Base-by-base conservation (phyloP, 2,888 invertebrate genomes). In the Schrankia costaestrigalis region DNA sequence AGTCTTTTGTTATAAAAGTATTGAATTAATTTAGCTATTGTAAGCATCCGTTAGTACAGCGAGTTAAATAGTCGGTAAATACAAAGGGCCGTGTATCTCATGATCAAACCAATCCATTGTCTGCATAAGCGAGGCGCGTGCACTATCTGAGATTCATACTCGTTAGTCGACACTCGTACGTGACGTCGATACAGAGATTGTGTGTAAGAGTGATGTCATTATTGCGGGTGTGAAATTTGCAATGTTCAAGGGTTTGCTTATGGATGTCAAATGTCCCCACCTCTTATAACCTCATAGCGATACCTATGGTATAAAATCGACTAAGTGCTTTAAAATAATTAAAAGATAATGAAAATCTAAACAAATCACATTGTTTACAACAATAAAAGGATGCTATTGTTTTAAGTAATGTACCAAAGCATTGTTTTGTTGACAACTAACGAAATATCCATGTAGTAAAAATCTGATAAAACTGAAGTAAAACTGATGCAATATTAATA, bases 161-260 rank as follows among this genome's bases (percentile, higher is more conserved):
- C 47, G 59, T 42, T 42, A 43, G 31, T 30, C 35, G 30, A 11
- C 42, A 34, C 36, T 23, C 22, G 31, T 18, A 78, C 81, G 83
- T 81, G 83, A 75, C 71, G 53, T 41, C 69, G 82, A 82, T 82
- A 60, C 53, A 54, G 49, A 65, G 76, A 81, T 79, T 70, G 53
- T 33, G 11, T 18, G 9, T 51, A 40, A 34, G 13, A 14, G 45
- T 70, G 63, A 68, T 62, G 65, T 65, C 61, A 70, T 56, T 33
- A 41, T 46, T 48, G 35, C 37, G 35, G 41, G 26, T 35, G 40
- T 31, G 8, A 31, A 31, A 29, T 39, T 31, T 39, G 32, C 24
- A 38, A 26, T 30, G 15, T 27, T 39, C 17, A 30, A 11, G 18
- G 43, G 19, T 41, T 4, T 6, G 8, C 14, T 12, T 26, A 2